These are phyloP conservation scores for Rattus rattus DNA, from an alignment of 2,113 vertebrate genomes.

Conservation along the genomic window DNA sequence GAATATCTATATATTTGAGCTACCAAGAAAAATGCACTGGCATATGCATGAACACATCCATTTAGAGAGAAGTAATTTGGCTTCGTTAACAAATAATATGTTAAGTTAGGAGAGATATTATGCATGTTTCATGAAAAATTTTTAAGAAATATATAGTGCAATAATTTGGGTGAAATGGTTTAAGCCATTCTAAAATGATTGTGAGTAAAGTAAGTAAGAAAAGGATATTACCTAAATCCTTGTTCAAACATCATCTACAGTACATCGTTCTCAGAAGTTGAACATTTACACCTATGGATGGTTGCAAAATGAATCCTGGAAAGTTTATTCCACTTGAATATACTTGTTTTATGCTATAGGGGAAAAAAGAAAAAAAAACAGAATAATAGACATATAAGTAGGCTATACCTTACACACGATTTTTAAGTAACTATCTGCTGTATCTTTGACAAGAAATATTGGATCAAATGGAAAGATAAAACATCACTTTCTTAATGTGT, in stretches of 20 bases:
- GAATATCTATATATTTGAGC: not conserved
- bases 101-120: not conserved
- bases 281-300: not conserved
- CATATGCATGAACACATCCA: not conserved
- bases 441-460: not conserved
- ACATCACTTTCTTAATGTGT: slow-evolving; percentile 22
- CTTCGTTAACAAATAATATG: not conserved
- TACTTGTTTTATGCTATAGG: not conserved
- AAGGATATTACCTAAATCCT: not conserved
- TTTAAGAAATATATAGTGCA: not conserved
- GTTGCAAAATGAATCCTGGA: not conserved
- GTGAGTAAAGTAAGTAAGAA: not conserved
- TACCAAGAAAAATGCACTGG: not conserved
- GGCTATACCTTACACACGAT: accelerated
- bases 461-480: not conserved
- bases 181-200: not conserved
- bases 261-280: not conserved
- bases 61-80: not conserved
- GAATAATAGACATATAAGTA: not conserved
- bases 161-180: not conserved
- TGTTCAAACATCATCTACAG: not conserved
- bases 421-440: not conserved
- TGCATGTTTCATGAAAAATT: not conserved
- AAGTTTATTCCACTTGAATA: not conserved
- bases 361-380: not conserved